These are phyloP conservation scores for Eueides isabella DNA, from an alignment of 1,140 invertebrate species.

Conservation along the genomic window DNA sequence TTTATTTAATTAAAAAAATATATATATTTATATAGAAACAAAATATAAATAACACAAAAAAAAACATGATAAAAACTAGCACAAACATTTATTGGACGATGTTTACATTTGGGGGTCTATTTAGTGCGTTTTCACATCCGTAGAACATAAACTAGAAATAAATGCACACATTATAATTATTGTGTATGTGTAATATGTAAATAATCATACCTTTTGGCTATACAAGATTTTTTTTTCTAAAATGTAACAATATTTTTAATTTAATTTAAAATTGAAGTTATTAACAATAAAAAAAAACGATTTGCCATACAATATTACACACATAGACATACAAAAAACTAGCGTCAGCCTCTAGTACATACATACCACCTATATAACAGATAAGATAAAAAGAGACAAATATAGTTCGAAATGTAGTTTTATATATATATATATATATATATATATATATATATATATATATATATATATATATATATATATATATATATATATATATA, in stretches of 20 bases:
- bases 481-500: no score
- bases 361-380: neutral
- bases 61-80: constrained; percentile 10
- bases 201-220: neutral
- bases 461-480: no score
- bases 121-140: constrained; percentile 19
- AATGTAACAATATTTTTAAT: no score
- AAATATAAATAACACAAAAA: constrained; percentile 23
- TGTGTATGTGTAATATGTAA: constrained; percentile 1
- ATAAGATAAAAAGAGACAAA: neutral
- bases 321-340: constrained; percentile 9
- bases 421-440: no score
- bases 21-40: constrained; percentile 19
- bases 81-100: neutral
- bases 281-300: neutral
- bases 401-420: no score
- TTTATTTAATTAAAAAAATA: constrained; percentile 15
- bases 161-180: constrained; percentile 15
- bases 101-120: constrained; percentile 12
- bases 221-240: no score
- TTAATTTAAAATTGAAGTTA: no score
- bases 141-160: constrained; percentile 25
- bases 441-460: no score
- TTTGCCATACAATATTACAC: neutral
- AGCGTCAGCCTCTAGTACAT: constrained; percentile 20